phyloP scores from a whole-genome alignment of 2,797 vertebrate species.

The Myotis findleyi region DNA sequence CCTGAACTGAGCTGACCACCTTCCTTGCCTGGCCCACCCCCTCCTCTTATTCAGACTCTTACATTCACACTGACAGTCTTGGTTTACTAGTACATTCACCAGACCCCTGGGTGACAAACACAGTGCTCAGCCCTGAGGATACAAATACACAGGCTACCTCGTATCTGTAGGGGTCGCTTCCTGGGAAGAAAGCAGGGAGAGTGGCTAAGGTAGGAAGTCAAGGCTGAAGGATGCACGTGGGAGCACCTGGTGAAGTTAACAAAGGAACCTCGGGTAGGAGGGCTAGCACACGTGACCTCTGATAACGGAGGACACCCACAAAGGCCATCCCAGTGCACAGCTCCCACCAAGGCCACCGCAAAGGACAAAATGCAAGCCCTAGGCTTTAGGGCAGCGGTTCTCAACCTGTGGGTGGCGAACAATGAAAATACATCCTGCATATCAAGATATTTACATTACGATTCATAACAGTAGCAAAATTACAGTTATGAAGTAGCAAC shows the following conservation, averaged over 20 bases:
- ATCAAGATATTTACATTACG: too few relatives aligned
- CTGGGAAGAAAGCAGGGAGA: background rate
- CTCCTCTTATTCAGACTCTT: background rate
- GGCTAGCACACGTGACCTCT: accelerated
- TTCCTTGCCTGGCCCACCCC: background rate
- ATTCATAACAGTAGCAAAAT: too few relatives aligned
- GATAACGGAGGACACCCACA: accelerated
- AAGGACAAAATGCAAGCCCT: background rate
- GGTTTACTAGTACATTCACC: background rate
- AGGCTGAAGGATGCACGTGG: background rate
- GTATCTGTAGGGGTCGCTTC: background rate
- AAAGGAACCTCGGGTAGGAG: background rate
- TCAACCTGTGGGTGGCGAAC: too few relatives aligned
- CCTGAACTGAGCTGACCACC: background rate
- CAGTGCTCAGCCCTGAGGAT: background rate
- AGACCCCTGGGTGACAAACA: background rate
- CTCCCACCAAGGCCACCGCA: background rate
- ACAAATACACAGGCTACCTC: background rate
- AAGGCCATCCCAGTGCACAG: background rate
- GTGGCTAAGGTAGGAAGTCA: background rate
- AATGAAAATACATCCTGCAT: too few relatives aligned
- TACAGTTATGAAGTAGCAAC: too few relatives aligned
- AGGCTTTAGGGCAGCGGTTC: too few relatives aligned
- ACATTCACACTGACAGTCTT: background rate
- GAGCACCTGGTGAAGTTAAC: background rate